Evolutionary conservation across 2,888 invertebrate genomes (phyloP).

Genomic region (Diaperis boleti): DNA sequence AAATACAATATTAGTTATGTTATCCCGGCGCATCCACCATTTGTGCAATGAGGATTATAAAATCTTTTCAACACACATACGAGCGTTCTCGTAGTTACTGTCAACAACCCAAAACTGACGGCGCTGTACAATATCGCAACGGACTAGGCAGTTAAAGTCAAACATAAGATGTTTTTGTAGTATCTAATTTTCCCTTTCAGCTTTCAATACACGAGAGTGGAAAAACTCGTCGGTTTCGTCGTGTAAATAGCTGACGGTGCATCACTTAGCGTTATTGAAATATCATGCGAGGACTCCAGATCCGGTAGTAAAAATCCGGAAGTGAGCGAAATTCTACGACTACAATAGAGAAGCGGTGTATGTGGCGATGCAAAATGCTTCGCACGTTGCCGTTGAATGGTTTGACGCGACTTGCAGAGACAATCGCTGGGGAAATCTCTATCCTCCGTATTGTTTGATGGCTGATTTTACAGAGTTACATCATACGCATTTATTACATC

Average conservation of each 20-base stretch:
- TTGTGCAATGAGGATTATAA: neutral
- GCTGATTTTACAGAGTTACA: slow-evolving; percentile 43
- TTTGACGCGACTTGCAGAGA: slow-evolving; percentile 45
- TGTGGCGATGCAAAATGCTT: slow-evolving; percentile 31
- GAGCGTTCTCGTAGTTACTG: neutral
- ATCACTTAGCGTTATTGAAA: slow-evolving; percentile 58
- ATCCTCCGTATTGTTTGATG: slow-evolving; percentile 43
- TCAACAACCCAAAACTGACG: too few relatives aligned
- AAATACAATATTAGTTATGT: too few relatives aligned
- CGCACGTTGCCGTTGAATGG: slow-evolving; percentile 42
- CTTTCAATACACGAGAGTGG: slow-evolving; percentile 31
- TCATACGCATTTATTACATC: slow-evolving; percentile 45
- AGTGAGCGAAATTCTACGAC: slow-evolving; percentile 21
- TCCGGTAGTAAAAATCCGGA: slow-evolving; percentile 44
- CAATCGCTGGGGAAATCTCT: slow-evolving; percentile 55
- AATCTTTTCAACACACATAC: neutral
- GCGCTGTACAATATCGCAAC: neutral
- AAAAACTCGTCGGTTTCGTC: slow-evolving; percentile 21
- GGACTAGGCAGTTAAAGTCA: slow-evolving; percentile 4
- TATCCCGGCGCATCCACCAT: neutral
- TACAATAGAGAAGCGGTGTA: slow-evolving; percentile 6
- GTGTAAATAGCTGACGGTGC: slow-evolving; percentile 40
- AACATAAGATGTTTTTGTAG: neutral
- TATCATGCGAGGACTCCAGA: slow-evolving; percentile 49
- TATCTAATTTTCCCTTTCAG: slow-evolving; percentile 9